phyloP scores from a whole-genome alignment of 1,140 invertebrate species.

The Lerema accius region DNA sequence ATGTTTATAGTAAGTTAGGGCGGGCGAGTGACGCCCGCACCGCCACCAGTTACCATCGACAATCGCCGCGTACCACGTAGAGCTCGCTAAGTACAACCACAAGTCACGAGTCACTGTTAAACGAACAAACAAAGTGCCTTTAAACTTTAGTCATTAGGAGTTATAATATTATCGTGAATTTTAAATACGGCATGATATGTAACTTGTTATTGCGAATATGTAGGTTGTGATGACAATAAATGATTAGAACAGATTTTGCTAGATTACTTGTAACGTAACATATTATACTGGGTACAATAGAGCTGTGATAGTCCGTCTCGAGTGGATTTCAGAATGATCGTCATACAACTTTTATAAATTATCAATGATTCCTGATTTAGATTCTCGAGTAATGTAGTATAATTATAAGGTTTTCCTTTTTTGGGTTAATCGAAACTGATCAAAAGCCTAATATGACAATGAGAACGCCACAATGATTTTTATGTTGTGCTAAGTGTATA shows the following conservation, averaged over 20 bases:
- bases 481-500: slow-evolving; percentile 11
- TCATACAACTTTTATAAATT: slow-evolving; percentile 4
- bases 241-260: slow-evolving; percentile 2
- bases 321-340: slow-evolving; percentile 24
- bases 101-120: slow-evolving; percentile 72
- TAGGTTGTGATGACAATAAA: slow-evolving; percentile 60
- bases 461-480: too few relatives aligned
- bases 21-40: slow-evolving; percentile 50
- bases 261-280: slow-evolving; percentile 2
- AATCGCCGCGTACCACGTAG: slow-evolving; percentile 79
- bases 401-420: not conserved
- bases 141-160: slow-evolving; percentile 78
- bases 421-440: not conserved
- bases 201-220: slow-evolving; percentile 59
- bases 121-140: slow-evolving; percentile 70
- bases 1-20: slow-evolving; percentile 47
- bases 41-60: slow-evolving; percentile 80
- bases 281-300: slow-evolving; percentile 43
- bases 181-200: slow-evolving; percentile 48
- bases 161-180: slow-evolving; percentile 59
- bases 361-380: not conserved
- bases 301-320: slow-evolving; percentile 53
- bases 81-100: slow-evolving; percentile 75
- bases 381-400: not conserved
- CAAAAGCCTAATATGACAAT: not conserved